These are phyloP conservation scores for Xenopus tropicalis DNA, from an alignment of 2,113 vertebrate species.

Conservation along the genomic window DNA sequence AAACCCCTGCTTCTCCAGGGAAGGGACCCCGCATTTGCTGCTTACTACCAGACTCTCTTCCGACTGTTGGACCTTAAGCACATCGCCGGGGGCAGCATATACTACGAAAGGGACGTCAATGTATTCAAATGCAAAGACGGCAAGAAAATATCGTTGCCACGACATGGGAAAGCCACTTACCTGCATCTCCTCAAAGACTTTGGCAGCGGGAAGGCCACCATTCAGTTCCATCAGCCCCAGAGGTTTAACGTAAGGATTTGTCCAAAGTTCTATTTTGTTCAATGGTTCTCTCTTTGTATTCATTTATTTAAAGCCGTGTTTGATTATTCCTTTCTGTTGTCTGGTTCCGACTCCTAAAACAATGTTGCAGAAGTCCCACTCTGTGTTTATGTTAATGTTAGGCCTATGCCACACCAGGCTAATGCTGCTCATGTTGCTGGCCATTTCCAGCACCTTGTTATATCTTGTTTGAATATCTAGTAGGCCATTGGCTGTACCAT, in stretches of 20 bases:
- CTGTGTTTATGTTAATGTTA: too few species aligned
- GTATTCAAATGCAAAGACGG: conserved; percentile 73
- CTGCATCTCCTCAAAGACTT: conserved; percentile 75
- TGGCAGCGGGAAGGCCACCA: conserved; percentile 75
- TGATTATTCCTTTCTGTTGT: too few species aligned
- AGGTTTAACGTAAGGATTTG: conserved; percentile 80
- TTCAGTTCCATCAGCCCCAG: conserved; percentile 92
- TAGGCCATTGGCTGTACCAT: too few species aligned
- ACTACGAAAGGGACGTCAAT: conserved; percentile 76
- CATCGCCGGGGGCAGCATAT: conserved; percentile 65
- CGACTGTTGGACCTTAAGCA: conserved; percentile 70
- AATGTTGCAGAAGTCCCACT: too few species aligned
- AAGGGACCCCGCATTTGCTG: conserved; percentile 55
- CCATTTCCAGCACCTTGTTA: too few species aligned
- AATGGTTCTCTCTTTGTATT: too few species aligned
- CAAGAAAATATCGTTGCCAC: conserved; percentile 80
- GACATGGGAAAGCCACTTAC: conserved; percentile 70
- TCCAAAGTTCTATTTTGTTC: too few species aligned
- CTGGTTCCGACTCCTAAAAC: too few species aligned
- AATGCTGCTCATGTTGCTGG: too few species aligned
- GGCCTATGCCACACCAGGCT: too few species aligned
- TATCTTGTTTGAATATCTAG: too few species aligned
- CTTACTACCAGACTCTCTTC: conserved; percentile 78
- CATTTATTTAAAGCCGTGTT: too few species aligned
- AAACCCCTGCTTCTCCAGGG: conserved; percentile 79